Conservation (phyloP, 2,888 invertebrate species). For the Lacanobia oleracea region DNA sequence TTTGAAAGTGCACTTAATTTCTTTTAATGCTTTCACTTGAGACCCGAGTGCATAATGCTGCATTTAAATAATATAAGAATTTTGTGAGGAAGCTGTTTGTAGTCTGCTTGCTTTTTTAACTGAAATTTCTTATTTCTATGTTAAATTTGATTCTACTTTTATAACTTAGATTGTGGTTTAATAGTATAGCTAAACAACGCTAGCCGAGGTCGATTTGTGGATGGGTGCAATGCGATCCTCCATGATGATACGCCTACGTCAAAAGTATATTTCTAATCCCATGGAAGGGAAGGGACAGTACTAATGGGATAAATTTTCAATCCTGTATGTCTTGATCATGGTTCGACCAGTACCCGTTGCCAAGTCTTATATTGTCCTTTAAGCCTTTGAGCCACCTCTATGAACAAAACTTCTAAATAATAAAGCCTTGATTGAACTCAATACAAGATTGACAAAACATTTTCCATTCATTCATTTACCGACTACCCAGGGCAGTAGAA, state of each 20-base stretch:
- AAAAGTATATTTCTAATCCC: too few relatives aligned
- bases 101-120: not conserved
- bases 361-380: too few relatives aligned
- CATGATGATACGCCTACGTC: too few relatives aligned
- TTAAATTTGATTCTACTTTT: not conserved
- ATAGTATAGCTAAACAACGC: too few relatives aligned
- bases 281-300: too few relatives aligned
- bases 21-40: slow-evolving; percentile 49
- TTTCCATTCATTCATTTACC: slow-evolving; percentile 22
- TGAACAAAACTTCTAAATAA: not conserved
- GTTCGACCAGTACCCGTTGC: too few relatives aligned
- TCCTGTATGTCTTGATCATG: too few relatives aligned
- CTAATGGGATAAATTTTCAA: too few relatives aligned
- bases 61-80: slow-evolving; percentile 28
- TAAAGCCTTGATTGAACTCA: slow-evolving; percentile 28
- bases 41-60: slow-evolving; percentile 18
- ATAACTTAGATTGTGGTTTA: not conserved
- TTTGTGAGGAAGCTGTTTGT: not conserved
- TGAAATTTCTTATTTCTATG: not conserved
- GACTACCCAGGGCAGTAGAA: slow-evolving; percentile 6
- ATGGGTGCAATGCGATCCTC: too few relatives aligned
- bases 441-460: slow-evolving; percentile 10
- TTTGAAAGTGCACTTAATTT: slow-evolving; percentile 56
- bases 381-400: not conserved
- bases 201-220: too few relatives aligned